Evolutionary conservation across 2,113 vertebrate genomes (phyloP), one percentile per base, ranked within the genome.

Genomic region (Pteruthius melanotis): DNA sequence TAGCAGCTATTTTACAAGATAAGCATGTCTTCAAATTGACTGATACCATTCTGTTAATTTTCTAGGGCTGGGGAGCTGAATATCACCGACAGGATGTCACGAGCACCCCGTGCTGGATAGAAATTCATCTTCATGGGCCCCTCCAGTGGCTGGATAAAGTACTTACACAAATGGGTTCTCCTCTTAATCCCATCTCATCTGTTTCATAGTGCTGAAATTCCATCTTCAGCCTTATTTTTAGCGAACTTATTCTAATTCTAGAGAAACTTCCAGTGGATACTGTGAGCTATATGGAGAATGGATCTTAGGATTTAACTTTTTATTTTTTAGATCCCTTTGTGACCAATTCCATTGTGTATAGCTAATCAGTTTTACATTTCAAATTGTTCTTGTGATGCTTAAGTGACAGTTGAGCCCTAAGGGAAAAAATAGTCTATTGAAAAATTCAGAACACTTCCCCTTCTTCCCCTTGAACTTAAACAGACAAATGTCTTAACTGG

Each of bases 121-220:
- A 99, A 98, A 99, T 99, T 95, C 99, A 99, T 97, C 98, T 99
- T 87, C 99, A 99, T 11, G 99, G 99, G 72, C 99, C 99, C 52
- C 99, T 99, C 45, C 99, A 99, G 95, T 99, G 99, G 99, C 98
- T 99, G 97, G 99, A 99, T 98, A 99, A 99, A 98, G 99, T 99
- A 98, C 98, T 99, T 71, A 99, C 99, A 95, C 99, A 99, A 96
- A 99, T 99, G 99, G 99, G 99, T 81, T 99, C 99, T 20, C 99
- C 99, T 88, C 98, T 99, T 84, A 99, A 99, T 96, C 99, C 99
- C 86, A 99, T 99, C 95, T 99, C 99, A 85, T 99, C 99, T 77
- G 99, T 99, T 97, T 99, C 99, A 96, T 99, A 99, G 99, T 99
- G 97, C 98, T 97, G 96, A 97, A 96, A 77, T 81, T 39, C 86